These are phyloP conservation scores for Pomatostomus ruficeps DNA, from an alignment of 2,113 vertebrate genomes.

Conservation along the genomic window DNA sequence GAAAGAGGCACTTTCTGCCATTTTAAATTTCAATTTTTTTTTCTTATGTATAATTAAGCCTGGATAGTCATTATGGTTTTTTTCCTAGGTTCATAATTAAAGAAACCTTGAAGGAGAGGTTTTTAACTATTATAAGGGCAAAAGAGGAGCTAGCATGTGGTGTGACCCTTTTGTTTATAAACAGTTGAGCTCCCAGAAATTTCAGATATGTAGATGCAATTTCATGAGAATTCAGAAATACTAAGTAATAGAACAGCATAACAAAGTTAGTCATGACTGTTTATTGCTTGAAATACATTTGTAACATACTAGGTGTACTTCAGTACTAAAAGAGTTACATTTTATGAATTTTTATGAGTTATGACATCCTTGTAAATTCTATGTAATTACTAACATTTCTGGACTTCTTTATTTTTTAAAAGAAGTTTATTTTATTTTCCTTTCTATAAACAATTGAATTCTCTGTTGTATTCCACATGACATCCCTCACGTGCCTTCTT, in stretches of 20 bases:
- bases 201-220: background rate
- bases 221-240: background rate
- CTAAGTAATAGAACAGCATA: background rate
- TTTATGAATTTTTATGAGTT: background rate
- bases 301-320: background rate
- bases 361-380: background rate
- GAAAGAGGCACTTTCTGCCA: background rate
- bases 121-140: background rate
- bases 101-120: background rate
- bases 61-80: background rate
- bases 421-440: background rate
- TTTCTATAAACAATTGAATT: background rate
- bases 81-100: background rate
- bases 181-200: background rate
- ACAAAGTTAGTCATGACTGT: background rate
- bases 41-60: background rate
- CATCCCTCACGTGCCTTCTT: background rate
- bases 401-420: background rate
- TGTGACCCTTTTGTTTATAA: background rate
- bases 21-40: background rate
- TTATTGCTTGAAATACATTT: background rate
- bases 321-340: background rate
- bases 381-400: background rate
- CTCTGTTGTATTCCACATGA: background rate
- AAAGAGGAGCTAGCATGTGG: background rate